These are phyloP conservation scores for Atrichornis clamosus DNA, from an alignment of 2,113 vertebrate genomes.

Conservation along the genomic window DNA sequence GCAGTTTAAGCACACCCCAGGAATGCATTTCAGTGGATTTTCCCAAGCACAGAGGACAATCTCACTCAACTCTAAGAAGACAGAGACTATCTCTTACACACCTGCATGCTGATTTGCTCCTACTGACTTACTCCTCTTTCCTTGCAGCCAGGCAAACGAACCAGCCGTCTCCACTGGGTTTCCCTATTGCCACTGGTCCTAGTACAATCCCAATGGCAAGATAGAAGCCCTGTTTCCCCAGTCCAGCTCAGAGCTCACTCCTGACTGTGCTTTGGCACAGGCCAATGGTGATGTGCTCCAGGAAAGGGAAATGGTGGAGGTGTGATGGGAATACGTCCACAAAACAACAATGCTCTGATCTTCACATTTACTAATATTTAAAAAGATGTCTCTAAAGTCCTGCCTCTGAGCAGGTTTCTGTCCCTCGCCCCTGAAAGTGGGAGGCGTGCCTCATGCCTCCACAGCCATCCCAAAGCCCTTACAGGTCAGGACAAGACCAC, in stretches of 20 bases:
- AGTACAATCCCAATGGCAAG: rapidly evolving
- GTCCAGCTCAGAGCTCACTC: background rate
- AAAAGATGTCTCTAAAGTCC: background rate
- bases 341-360: background rate
- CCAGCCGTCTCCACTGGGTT: background rate
- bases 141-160: background rate
- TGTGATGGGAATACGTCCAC: background rate
- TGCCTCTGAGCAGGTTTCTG: background rate
- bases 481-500: background rate
- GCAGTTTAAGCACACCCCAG: background rate
- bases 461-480: background rate
- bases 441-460: background rate
- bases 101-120: background rate
- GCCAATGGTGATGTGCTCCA: background rate
- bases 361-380: background rate
- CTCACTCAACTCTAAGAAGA: too few species aligned
- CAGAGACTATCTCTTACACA: background rate
- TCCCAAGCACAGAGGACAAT: rapidly evolving
- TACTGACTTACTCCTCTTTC: background rate
- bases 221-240: background rate
- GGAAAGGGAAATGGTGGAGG: background rate
- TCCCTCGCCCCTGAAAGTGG: background rate
- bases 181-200: rapidly evolving
- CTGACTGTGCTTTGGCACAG: background rate
- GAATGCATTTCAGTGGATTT: background rate